phyloP scores from a whole-genome alignment of 2,113 vertebrate genomes.

The Zosterops borbonicus region DNA sequence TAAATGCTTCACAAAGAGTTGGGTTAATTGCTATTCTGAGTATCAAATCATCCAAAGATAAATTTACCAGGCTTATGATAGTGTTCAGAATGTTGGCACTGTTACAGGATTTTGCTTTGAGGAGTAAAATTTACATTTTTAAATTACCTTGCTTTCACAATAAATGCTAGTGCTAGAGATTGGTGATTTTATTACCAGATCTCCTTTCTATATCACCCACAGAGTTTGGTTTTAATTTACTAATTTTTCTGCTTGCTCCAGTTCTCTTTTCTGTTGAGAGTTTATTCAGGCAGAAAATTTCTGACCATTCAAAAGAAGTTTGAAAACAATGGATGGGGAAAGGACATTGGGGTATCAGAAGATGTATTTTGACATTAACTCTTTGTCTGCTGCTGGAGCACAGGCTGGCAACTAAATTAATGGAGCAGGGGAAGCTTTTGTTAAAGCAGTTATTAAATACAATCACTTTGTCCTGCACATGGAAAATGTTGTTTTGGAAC shows the following conservation, averaged over 20 bases:
- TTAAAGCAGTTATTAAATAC: not conserved
- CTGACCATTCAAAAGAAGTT: constrained; percentile 39
- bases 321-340: constrained; percentile 39
- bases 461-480: not conserved
- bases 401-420: not conserved
- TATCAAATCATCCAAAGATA: not conserved
- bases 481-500: not conserved
- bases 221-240: not conserved
- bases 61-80: not conserved
- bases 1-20: not conserved
- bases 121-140: not conserved
- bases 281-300: constrained; percentile 59
- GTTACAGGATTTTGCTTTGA: not conserved
- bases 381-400: constrained; percentile 15
- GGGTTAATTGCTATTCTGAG: not conserved
- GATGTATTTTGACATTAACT: constrained; percentile 56
- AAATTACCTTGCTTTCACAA: not conserved
- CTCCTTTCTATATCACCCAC: not conserved
- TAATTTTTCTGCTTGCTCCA: not conserved
- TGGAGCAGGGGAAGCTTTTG: not conserved
- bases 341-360: not conserved
- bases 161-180: not conserved
- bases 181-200: not conserved
- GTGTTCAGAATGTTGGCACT: not conserved
- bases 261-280: constrained; percentile 5